Evolutionary conservation across 2,888 invertebrate species (phyloP).

Genomic region (Eucera pruinosa): DNA sequence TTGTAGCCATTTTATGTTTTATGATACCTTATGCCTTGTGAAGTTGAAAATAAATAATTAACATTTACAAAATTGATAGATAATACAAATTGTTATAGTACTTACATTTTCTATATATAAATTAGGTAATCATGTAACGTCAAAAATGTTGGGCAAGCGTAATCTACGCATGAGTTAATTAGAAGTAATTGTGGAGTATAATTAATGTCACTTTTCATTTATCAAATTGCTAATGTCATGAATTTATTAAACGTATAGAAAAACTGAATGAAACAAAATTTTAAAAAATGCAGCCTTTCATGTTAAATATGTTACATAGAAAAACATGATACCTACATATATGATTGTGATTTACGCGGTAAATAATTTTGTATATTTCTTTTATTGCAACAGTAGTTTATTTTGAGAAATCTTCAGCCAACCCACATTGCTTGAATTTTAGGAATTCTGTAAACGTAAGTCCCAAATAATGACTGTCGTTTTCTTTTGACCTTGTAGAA

Average conservation of each 20-base stretch:
- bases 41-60: too few relatives aligned
- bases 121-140: background rate
- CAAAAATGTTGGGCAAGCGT: background rate
- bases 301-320: too few relatives aligned
- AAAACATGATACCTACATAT: too few relatives aligned
- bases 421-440: constrained; percentile 3
- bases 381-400: background rate
- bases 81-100: too few relatives aligned
- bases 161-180: background rate
- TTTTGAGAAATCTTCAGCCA: background rate
- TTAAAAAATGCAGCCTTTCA: too few relatives aligned
- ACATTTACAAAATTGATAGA: too few relatives aligned
- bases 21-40: too few relatives aligned
- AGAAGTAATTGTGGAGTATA: background rate
- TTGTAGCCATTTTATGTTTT: too few relatives aligned
- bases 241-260: background rate
- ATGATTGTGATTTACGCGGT: too few relatives aligned
- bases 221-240: background rate
- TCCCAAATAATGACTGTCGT: constrained; percentile 2
- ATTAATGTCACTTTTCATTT: background rate
- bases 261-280: background rate
- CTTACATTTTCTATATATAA: too few relatives aligned
- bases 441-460: constrained; percentile 20
- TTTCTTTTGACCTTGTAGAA: constrained; percentile 38
- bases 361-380: too few relatives aligned